Evolutionary conservation across 2,888 invertebrate species (phyloP), one percentile per base, ranked within the genome.

Genomic region (Oithona nana): DNA sequence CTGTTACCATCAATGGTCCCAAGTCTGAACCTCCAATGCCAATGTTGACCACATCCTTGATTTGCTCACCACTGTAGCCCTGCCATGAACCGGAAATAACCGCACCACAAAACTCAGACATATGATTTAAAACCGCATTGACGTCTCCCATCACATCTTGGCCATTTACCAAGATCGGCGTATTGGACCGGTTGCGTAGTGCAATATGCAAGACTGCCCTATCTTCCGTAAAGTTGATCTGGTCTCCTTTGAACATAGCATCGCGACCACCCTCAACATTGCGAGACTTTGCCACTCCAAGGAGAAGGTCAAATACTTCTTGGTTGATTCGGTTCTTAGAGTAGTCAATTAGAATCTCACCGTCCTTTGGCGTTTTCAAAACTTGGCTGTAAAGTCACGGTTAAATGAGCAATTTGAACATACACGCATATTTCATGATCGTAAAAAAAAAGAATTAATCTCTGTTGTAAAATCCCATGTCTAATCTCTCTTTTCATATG

Each of bases 11-110:
- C 56, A 94, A 77, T 0, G 98, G 98, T 1, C 98, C 98, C 71
- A 99, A 79, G 77, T 99, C 98, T 1, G 97, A 98, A 48, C 98
- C 98, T 31, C 98, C 98, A 70, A 99, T 99, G 65, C 98, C 98
- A 74, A 99, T 98, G 75, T 98, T 99, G 65, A 98, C 86, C 49
- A 98, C 88, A 77, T 98, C 95, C 57, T 88, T 92, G 65, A 99
- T 97, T 64, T 83, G 74, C 75, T 94, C 88, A 22, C 94, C 95
- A 0, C 93, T 90, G 74, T 84, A 90, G 4, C 82, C 82, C 65
- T 76, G 75, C 82, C 82, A 83, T 51, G 73, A 68, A 3, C 81
- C 80, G 55, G 71, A 73, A 63, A 78, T 75, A 2, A 79, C 73
- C 65, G 65, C 52, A 24, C 56, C 60, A 62, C 67, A 67, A 50